Evolutionary conservation across 2,113 vertebrate genomes (phyloP), one percentile per base, ranked within the genome.

Genomic region (Xenopus borealis): DNA sequence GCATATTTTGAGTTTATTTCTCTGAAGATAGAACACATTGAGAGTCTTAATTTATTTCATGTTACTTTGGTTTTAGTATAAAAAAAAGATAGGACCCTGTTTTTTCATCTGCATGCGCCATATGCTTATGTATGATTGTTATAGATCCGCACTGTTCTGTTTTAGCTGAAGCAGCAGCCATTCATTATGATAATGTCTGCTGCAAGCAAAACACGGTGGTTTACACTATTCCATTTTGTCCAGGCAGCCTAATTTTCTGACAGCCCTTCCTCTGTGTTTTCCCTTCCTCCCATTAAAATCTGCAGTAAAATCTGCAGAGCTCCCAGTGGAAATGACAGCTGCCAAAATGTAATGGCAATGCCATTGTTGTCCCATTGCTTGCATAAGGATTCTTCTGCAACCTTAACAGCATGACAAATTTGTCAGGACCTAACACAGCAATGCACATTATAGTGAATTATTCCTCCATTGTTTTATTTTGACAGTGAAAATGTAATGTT

Each of bases 271-370:
- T 11, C 17, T 69, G 3, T 30, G 4, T 16, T n/a, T 75, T 2
- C 27, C 6, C 59, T 68, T 81, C 68, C 80, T 16, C 33, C 50
- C 33, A 45, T 81, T 46, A 10, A 19, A 69, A 17, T 79, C n/a
- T n/a, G n/a, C n/a, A 78, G 80, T 66, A 62, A n/a, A n/a, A 81
- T 12, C n/a, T 82, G 67, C 70, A 80, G 52, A 66, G 80, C 44
- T 62, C 46, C 5, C 70, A 10, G 7, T 74, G 63, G 55, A 83
- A 81, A 57, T 79, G 2, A 64, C 14, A 17, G 71, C 23, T 20
- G 74, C 30, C 16, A 46, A 80, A 79, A 27, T n/a, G 0, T 9
- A 72, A 77, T 76, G 66, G 8, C 80, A 57, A 66, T 81, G 44
- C 13, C 18, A 52, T 18, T 66, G 9, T 69, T 75, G 66, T 69